Base-by-base conservation (phyloP, 2,888 invertebrate genomes). In the Rotaria socialis region DNA sequence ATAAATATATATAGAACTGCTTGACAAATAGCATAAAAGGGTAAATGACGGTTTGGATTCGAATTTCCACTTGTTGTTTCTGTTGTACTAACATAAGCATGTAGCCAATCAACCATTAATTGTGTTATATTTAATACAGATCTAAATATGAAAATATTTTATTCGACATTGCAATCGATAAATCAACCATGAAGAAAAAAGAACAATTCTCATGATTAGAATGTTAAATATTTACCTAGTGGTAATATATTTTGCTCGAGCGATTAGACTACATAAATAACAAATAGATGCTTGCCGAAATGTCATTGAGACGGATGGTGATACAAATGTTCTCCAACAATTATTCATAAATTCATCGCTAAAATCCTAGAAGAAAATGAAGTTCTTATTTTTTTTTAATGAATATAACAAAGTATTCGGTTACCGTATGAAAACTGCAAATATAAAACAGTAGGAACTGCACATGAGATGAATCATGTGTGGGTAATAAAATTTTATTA, bases 21-120 rank as follows among this genome's bases (percentile, higher is more conserved):
- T 91, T 98, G 97, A 89, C 96, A 96, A 7, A 96, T 93, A 1
- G 95, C 94, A 90, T 96, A 96, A 92, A 98, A 98, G 0, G 96
- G 94, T 7, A 94, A 93, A 90, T 98, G 96, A 0, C 94, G 93
- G 89, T 94, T 93, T 0, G 94, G 89, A 88, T 94, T 94, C 24
- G 92, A 92, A 88, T 92, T 92, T 0, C 92, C 90, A 14, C 88
- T 85, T 88, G 91, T 92, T 84, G 90, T 89, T 88, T 92, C 92
- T 88, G 89, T 89, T 87, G 89, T 88, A 52, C 93, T 93, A 84
- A 96, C 94, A 90, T 97, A 97, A 0, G 93, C 92, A 90, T 96
- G 95, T 87, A 95, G 94, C 96, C 96, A 97, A 2, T 93, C 93
- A 0, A 94, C 92, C 92, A 96, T 94, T 89, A 94, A 93, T 85